Evolutionary conservation across 2,113 vertebrate genomes (phyloP), one percentile per base, ranked within the genome.

Genomic region (Thymallus thymallus): DNA sequence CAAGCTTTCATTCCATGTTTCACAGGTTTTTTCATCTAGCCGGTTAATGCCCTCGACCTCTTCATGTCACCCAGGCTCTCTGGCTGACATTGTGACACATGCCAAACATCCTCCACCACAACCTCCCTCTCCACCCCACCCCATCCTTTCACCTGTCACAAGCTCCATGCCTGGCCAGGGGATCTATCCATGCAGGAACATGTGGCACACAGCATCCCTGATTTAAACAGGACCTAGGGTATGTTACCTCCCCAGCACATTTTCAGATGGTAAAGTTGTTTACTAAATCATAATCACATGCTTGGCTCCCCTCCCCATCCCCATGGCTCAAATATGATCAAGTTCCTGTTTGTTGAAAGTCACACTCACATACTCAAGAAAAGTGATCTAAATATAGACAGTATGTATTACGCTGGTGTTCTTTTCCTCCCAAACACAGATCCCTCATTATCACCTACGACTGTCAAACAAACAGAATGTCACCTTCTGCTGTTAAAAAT

Each of bases 341-440:
- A 84, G 73, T 81, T 81, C 45, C 76, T 77, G 68, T 81, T 77
- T 66, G 75, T 22, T 84, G 77, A 89, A 85, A 83, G 82, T 90
- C 83, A 86, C 75, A 81, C 74, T 70, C 18, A 22, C 69, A 65
- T 16, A 30, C 30, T 5, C 65, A 76, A 67, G 68, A 65, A 76
- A 81, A 82, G 78, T 74, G 74, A 30, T 82, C 82, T 84, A 88
- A 84, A 85, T 81, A 84, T 87, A 88, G 82, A n/a, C n/a, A n/a
- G n/a, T n/a, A 67, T 80, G 13, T 20, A 6, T 51, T 80, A 71
- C 20, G 68, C 74, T 76, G 65, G 68, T 80, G 61, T 81, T 29
- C 16, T 30, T 51, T 14, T 51, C 46, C 46, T 51, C 46, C 46
- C 75, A 69, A 41, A 87, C 75, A 76, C 55, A 81, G 81, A 88